Percentiles rank a stretch among this genome's conserved stretches.
Evolutionary conservation across 2,888 invertebrate species (phyloP).

Genomic region (Electrophaes corylata): DNA sequence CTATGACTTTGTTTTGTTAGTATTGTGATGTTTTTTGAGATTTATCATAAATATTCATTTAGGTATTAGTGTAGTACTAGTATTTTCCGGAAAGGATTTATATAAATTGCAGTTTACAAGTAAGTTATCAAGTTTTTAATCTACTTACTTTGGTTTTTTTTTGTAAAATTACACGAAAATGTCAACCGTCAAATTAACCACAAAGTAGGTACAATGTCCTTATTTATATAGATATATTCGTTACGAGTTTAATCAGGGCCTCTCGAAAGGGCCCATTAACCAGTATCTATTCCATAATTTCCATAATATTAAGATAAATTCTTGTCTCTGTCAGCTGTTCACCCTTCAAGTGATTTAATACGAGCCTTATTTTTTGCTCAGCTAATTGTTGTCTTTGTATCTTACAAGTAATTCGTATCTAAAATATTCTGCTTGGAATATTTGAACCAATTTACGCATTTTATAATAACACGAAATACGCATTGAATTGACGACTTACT

Average conservation of each 20-base stretch:
- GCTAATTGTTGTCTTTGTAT: conserved; percentile 22
- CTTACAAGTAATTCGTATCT: too few relatives aligned
- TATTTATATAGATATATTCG: not conserved
- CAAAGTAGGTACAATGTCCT: not conserved
- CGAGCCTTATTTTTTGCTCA: conserved; percentile 18
- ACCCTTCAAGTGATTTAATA: conserved; percentile 18
- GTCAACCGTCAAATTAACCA: not conserved
- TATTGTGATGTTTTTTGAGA: conserved; percentile 3
- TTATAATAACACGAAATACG: too few relatives aligned
- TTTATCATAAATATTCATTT: not conserved
- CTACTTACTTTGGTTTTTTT: not conserved
- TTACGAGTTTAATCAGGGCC: not conserved
- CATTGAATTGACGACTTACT: too few relatives aligned
- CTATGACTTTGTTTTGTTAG: conserved; percentile 9
- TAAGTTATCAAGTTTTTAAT: conserved; percentile 4
- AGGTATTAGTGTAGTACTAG: not conserved
- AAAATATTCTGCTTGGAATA: too few relatives aligned
- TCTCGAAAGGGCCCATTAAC: conserved; percentile 11
- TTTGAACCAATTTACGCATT: too few relatives aligned
- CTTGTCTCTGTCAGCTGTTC: conserved; percentile 18
- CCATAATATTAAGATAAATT: conserved; percentile 28
- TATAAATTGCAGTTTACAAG: not conserved
- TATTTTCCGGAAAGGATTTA: conserved; percentile 3
- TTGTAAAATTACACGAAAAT: too few relatives aligned
- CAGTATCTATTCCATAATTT: conserved; percentile 20